Conservation (phyloP, 2,113 vertebrate species). For the Cyphomyrus plagiostoma region DNA sequence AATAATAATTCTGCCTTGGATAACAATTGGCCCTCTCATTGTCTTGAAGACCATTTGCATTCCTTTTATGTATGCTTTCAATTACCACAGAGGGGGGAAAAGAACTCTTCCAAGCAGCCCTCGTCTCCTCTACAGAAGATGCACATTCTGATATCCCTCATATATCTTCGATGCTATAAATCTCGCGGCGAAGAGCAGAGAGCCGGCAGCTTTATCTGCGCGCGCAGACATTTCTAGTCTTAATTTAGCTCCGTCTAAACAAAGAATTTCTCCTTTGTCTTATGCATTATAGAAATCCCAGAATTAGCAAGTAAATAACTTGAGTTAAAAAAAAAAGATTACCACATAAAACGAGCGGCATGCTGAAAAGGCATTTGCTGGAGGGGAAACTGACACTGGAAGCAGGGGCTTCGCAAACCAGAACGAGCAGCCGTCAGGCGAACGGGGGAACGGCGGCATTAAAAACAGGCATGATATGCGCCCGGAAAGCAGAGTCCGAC, state of each 20-base stretch:
- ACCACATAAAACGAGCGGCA: not conserved
- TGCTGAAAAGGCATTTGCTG: not conserved
- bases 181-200: not conserved
- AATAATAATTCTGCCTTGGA: conserved; percentile 41
- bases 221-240: conserved; percentile 2
- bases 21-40: conserved; percentile 27
- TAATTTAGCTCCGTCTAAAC: not conserved
- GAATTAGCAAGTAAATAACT: not conserved
- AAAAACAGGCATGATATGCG: not conserved
- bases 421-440: not conserved
- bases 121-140: conserved; percentile 23
- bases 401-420: not conserved
- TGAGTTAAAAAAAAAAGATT: not conserved
- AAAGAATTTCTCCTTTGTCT: not conserved
- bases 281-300: not conserved
- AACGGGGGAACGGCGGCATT: not conserved
- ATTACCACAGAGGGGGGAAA: conserved; percentile 32
- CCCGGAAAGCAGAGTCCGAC: not conserved
- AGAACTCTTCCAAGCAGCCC: conserved; percentile 12
- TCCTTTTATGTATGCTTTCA: conserved; percentile 43
- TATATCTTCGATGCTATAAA: conserved; percentile 8
- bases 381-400: not conserved
- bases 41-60: conserved; percentile 30
- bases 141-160: conserved; percentile 17
- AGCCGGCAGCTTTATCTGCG: conserved; percentile 4